These are phyloP conservation scores for Saguinus midas DNA, from an alignment of 2,113 vertebrate species.

Conservation along the genomic window DNA sequence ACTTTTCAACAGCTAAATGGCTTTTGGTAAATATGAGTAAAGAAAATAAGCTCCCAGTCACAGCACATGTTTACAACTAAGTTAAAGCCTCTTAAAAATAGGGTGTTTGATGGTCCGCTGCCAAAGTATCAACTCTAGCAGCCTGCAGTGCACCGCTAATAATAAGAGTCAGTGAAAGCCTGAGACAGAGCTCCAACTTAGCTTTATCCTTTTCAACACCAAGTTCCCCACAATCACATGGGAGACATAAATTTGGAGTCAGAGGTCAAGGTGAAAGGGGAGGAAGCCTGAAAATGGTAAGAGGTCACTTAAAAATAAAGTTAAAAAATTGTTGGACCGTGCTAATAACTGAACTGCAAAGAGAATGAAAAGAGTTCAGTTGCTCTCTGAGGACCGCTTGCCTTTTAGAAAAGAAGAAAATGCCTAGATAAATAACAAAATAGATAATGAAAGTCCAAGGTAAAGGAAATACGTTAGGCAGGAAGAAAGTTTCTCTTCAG, in stretches of 20 bases:
- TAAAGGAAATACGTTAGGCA: slow-evolving; percentile 66
- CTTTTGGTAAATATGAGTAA: slow-evolving; percentile 67
- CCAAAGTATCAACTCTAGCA: slow-evolving; percentile 79
- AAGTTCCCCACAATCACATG: slow-evolving; percentile 59
- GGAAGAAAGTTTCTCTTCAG: slow-evolving; percentile 61
- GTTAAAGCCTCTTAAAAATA: slow-evolving; percentile 82
- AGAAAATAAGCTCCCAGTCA: slow-evolving; percentile 72
- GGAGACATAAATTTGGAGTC: slow-evolving; percentile 56
- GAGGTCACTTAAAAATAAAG: slow-evolving; percentile 46
- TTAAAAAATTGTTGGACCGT: slow-evolving; percentile 37
- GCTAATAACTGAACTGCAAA: slow-evolving; percentile 46
- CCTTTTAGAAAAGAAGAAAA: slow-evolving; percentile 70
- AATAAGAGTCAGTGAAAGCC: slow-evolving; percentile 79
- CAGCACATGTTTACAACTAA: slow-evolving; percentile 75
- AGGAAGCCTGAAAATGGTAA: not conserved
- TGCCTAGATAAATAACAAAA: slow-evolving; percentile 17
- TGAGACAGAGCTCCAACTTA: slow-evolving; percentile 63
- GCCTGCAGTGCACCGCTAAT: slow-evolving; percentile 77
- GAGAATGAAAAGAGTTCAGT: slow-evolving; percentile 31
- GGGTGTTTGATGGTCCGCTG: slow-evolving; percentile 81
- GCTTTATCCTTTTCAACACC: slow-evolving; percentile 45
- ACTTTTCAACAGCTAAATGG: slow-evolving; percentile 65
- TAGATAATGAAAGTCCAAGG: slow-evolving; percentile 51
- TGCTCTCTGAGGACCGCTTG: slow-evolving; percentile 41
- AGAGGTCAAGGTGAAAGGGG: slow-evolving; percentile 55